Base-by-base conservation (phyloP, 2,888 invertebrate species). In the Brenthis ino region DNA sequence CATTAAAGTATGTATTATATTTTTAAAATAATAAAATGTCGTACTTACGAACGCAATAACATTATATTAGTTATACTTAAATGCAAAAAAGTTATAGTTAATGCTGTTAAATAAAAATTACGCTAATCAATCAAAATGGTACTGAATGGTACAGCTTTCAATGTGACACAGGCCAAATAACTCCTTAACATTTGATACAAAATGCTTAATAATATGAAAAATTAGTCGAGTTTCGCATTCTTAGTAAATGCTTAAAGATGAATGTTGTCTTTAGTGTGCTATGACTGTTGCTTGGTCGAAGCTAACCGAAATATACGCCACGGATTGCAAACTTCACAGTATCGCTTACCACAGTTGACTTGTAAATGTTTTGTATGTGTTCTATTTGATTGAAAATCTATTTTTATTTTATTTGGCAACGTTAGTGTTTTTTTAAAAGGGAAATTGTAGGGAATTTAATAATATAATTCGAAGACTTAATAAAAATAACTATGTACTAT, bases 241-340 rank as follows among this genome's bases (percentile, higher is more conserved):
- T 61, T 20, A 20, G 63, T 37, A 63, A 50, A 60, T 13, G 60
- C 60, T 60, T 60, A 50, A 60, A 60, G 47, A 43, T 43, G 11
- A 60, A 50, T n/a, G 11, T 50, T 58, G 47, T 58, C 57, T 24
- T 58, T 58, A 28, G 61, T 64, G 55, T 68, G 68, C 65, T 70
- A 56, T 68, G 37, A 57, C 28, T 68, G 68, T 68, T 56, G 70
- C 68, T 72, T 72, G 55, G 57, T 54, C 58, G 54, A 37, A 53
- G 43, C 64, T 33, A 60, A 51, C 64, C 51, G 33, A 55, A 24
- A 57, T 24, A 43, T 16, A 48, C 47, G 24, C 28, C 56, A 60
- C 11, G 2, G 14, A n/a, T 47, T 55, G 33, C 20, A 33, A 37
- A 37, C 43, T 64, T 13, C 71, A 64, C 47, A 54, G 50, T 60